Percentiles rank a stretch among this genome's conserved stretches.
These are phyloP conservation scores for Brachionus paranguensis DNA, from an alignment of 1,140 invertebrate genomes.

Conservation along the genomic window DNA sequence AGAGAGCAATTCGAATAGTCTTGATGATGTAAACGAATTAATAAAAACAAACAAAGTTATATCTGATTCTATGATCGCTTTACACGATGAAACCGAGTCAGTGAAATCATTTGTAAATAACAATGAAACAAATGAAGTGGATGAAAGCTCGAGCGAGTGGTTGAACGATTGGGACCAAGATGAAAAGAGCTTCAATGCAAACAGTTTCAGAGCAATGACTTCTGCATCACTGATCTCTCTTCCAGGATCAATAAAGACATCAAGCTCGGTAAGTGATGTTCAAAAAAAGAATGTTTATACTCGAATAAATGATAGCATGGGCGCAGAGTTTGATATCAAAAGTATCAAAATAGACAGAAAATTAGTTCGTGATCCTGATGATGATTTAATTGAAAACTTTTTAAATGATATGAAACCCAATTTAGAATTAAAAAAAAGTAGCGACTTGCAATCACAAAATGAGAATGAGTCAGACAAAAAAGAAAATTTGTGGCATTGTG, in stretches of 20 bases:
- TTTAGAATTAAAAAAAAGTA: background rate
- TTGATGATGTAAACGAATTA: background rate
- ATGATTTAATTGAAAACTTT: constrained; percentile 25
- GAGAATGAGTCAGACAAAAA: background rate
- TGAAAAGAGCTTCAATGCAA: background rate
- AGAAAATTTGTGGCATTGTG: background rate
- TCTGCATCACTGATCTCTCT: background rate
- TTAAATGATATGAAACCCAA: constrained; percentile 30
- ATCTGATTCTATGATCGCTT: constrained; percentile 35
- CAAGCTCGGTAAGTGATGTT: background rate
- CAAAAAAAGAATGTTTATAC: background rate
- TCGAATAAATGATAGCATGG: background rate
- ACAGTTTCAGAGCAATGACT: background rate
- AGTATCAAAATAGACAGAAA: background rate
- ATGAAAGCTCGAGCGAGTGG: background rate
- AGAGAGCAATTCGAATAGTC: background rate
- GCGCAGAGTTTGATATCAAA: constrained; percentile 22
- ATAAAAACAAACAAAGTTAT: background rate
- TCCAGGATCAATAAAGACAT: background rate
- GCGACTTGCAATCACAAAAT: background rate
- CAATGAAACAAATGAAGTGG: background rate
- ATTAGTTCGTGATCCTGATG: background rate
- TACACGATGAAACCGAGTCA: constrained; percentile 19
- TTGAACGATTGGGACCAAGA: background rate
- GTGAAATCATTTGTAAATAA: background rate